These are phyloP conservation scores for Progne subis DNA, from an alignment of 2,113 vertebrate species.

Conservation along the genomic window DNA sequence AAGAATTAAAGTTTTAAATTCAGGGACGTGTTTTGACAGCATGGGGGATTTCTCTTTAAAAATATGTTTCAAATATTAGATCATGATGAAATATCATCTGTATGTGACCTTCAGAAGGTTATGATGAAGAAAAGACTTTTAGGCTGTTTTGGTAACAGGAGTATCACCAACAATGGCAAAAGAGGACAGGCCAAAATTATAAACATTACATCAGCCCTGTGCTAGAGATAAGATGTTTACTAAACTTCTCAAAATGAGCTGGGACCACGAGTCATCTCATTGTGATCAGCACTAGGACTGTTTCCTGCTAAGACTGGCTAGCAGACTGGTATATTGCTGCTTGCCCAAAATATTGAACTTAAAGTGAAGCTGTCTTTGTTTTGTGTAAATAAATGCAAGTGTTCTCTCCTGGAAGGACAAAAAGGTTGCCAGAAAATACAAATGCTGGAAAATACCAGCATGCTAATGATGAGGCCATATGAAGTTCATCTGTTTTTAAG, in stretches of 20 bases:
- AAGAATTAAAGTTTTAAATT: background rate
- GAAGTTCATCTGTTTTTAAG: background rate
- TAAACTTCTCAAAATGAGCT: slow-evolving; percentile 71
- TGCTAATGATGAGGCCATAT: background rate
- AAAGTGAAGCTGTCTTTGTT: slow-evolving; percentile 64
- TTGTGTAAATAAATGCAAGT: slow-evolving; percentile 78
- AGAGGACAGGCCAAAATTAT: slow-evolving; percentile 43
- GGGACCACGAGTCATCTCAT: slow-evolving; percentile 35
- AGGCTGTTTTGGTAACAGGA: slow-evolving; percentile 51
- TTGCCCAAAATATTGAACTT: slow-evolving; percentile 72
- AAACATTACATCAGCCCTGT: slow-evolving; percentile 75
- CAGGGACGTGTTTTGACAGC: background rate
- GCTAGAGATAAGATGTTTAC: slow-evolving; percentile 74
- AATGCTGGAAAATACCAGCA: slow-evolving; percentile 30
- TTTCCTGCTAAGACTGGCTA: slow-evolving; percentile 75
- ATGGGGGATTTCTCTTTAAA: background rate
- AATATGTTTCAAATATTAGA: background rate
- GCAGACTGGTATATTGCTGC: slow-evolving; percentile 23
- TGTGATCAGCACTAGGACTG: slow-evolving; percentile 28
- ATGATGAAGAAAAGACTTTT: background rate
- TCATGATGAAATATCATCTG: background rate
- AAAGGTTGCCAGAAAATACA: slow-evolving; percentile 43
- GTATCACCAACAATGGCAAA: background rate
- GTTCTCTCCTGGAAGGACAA: slow-evolving; percentile 60
- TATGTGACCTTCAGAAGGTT: slow-evolving; percentile 6